These are phyloP conservation scores for Callithrix jacchus DNA, from an alignment of 2,113 vertebrate species.

Conservation along the genomic window DNA sequence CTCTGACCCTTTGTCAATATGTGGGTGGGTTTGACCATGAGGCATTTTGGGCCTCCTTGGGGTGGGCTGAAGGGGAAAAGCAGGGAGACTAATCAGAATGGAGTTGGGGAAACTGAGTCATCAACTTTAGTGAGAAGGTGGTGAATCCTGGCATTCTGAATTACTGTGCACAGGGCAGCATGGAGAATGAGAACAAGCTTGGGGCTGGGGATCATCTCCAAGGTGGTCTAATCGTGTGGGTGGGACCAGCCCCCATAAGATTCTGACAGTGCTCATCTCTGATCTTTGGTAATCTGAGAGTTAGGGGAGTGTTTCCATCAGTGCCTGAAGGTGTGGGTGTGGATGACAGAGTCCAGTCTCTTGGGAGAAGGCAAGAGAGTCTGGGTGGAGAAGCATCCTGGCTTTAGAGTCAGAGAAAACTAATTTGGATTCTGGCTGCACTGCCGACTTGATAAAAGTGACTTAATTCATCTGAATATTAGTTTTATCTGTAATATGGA, in stretches of 20 bases:
- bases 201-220: not conserved
- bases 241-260: not conserved
- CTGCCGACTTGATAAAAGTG: not conserved
- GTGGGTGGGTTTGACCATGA: not conserved
- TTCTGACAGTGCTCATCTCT: not conserved
- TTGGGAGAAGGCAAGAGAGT: not conserved
- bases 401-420: not conserved
- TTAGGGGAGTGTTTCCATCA: not conserved
- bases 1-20: not conserved
- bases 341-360: not conserved
- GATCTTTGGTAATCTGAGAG: not conserved
- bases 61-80: not conserved
- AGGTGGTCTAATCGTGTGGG: not conserved
- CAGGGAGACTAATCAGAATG: not conserved
- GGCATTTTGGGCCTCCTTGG: not conserved
- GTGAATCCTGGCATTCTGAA: not conserved
- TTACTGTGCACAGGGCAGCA: not conserved
- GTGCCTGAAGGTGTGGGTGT: not conserved
- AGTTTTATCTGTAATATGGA: not conserved
- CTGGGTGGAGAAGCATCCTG: not conserved
- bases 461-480: not conserved
- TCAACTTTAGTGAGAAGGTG: not conserved
- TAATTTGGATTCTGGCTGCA: not conserved
- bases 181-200: not conserved
- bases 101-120: too few species aligned